Percentiles rank a stretch among this genome's conserved stretches.
Conservation (phyloP, 2,113 vertebrate species). For the Sciurus niger region DNA sequence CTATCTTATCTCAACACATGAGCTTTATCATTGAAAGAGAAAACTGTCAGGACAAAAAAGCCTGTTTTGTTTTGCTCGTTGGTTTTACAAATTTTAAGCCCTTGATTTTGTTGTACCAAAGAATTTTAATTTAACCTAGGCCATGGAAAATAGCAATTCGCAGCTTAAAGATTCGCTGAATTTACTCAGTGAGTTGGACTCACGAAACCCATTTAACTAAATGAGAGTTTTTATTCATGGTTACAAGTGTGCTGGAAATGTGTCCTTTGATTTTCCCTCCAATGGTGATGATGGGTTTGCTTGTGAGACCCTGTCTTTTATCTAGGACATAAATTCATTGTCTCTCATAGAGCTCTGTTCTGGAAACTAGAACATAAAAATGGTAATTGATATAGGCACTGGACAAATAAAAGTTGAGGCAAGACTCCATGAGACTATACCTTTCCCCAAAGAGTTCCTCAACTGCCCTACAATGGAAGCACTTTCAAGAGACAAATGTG, state of each 20-base stretch:
- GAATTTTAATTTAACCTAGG: constrained; percentile 23
- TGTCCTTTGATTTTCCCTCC: not conserved
- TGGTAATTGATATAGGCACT: not conserved
- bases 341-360: not conserved
- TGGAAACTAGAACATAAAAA: constrained; percentile 1
- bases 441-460: not conserved
- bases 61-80: constrained; percentile 26
- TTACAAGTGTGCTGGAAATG: not conserved
- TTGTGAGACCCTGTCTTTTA: not conserved
- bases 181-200: not conserved
- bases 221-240: not conserved
- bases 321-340: not conserved
- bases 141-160: constrained; percentile 22
- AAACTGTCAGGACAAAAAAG: constrained; percentile 15
- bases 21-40: constrained; percentile 25
- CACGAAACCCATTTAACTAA: not conserved
- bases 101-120: constrained; percentile 24
- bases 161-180: not conserved
- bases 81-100: constrained; percentile 24
- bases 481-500: not conserved
- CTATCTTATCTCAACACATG: constrained; percentile 22
- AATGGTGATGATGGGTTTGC: not conserved
- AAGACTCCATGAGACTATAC: not conserved
- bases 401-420: not conserved
- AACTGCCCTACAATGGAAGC: not conserved